phyloP scores from a whole-genome alignment of 2,797 vertebrate genomes.

The Poecilia velifera region DNA sequence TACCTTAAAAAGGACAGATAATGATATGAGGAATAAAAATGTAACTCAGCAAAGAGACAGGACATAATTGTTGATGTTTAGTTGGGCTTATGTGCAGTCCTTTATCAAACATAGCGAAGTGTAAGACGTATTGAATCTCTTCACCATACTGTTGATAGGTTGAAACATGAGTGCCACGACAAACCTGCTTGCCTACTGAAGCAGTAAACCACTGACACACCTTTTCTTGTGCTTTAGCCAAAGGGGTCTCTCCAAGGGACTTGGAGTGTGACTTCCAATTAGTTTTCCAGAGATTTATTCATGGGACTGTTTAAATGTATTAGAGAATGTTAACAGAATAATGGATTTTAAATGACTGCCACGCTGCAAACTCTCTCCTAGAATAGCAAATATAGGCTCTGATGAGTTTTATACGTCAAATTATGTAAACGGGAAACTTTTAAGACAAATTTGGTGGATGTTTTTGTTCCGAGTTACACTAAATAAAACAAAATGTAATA shows the following conservation, averaged over 20 bases:
- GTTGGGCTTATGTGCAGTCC: not conserved
- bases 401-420: constrained; percentile 43
- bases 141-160: not conserved
- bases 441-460: constrained; percentile 43
- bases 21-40: not conserved
- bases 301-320: constrained; percentile 60
- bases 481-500: constrained; percentile 19
- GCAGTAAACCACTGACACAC: constrained; percentile 53
- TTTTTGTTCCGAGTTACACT: constrained; percentile 27
- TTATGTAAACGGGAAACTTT: constrained; percentile 29
- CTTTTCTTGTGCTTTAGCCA: constrained; percentile 66
- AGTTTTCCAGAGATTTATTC: constrained; percentile 73
- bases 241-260: constrained; percentile 50
- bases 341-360: constrained; percentile 64
- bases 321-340: constrained; percentile 59
- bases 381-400: constrained; percentile 39
- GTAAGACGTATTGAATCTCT: not conserved
- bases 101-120: not conserved
- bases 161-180: constrained; percentile 49
- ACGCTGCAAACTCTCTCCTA: constrained; percentile 24
- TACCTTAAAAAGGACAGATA: constrained; percentile 18
- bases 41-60: not conserved
- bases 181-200: constrained; percentile 27
- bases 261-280: constrained; percentile 74
- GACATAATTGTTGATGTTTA: not conserved